Evolutionary conservation across 2,888 invertebrate species (phyloP).

Genomic region (Pyrochroa serraticornis): DNA sequence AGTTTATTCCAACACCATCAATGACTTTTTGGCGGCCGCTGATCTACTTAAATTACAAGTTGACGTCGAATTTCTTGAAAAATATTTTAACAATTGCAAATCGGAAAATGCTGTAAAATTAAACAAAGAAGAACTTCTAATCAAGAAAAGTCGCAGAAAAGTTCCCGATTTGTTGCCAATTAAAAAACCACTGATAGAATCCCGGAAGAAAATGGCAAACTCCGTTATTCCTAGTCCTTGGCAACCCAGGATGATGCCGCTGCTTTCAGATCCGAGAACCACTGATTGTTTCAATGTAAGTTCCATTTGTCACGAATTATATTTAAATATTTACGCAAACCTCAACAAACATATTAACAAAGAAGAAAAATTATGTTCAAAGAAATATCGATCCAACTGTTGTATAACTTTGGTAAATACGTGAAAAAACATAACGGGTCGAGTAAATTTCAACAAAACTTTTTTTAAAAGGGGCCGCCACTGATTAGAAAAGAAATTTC

Average conservation of each 20-base stretch:
- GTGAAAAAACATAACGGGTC: too few relatives aligned
- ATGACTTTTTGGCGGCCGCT: conserved; percentile 66
- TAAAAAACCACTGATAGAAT: conserved; percentile 18
- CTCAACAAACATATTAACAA: too few relatives aligned
- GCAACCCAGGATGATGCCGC: conserved; percentile 57
- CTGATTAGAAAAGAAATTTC: too few relatives aligned
- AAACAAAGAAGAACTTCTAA: conserved; percentile 21
- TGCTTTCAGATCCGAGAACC: conserved; percentile 52
- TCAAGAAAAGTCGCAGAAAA: conserved; percentile 39
- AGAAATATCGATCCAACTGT: too few relatives aligned
- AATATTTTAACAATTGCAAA: conserved; percentile 21
- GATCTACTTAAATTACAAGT: conserved; percentile 50
- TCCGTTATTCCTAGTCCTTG: conserved; percentile 66
- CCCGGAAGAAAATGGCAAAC: conserved; percentile 57
- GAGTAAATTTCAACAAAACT: too few relatives aligned
- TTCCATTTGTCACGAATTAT: too few relatives aligned
- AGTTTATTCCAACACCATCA: conserved; percentile 63
- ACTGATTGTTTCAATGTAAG: too few relatives aligned
- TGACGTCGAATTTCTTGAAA: conserved; percentile 35
- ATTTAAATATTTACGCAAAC: too few relatives aligned
- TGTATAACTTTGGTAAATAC: too few relatives aligned
- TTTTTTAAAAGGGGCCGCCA: too few relatives aligned
- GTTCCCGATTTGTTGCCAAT: conserved; percentile 52
- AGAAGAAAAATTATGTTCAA: too few relatives aligned
- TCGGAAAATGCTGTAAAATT: conserved; percentile 13